Evolutionary conservation across 2,113 vertebrate species (phyloP).

Genomic region (Procapra przewalskii): DNA sequence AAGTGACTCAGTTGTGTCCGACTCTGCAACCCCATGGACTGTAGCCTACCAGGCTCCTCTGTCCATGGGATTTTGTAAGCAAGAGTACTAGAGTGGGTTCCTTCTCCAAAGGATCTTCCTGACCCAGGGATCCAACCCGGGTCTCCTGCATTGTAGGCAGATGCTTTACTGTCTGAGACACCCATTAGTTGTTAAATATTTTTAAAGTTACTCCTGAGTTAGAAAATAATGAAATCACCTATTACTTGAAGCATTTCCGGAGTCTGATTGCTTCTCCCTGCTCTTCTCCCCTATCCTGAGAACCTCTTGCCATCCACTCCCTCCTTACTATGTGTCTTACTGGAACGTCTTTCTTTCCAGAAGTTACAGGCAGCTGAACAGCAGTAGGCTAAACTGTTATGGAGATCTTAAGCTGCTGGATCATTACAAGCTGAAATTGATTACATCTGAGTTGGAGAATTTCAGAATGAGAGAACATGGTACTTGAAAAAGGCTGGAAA

Average conservation of each 20-base stretch:
- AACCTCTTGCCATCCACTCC: neutral
- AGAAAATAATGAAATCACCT: neutral
- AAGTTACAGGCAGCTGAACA: constrained; percentile 68
- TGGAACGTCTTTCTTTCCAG: neutral
- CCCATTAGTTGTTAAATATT: neutral
- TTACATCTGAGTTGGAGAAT: constrained; percentile 63
- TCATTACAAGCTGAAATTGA: constrained; percentile 73
- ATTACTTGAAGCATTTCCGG: neutral
- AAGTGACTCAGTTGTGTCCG: neutral
- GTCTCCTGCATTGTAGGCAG: neutral
- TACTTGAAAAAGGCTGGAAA: neutral
- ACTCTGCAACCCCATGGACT: neutral
- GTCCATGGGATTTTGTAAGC: neutral
- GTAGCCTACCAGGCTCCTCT: neutral
- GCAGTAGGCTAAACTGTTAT: constrained; percentile 59
- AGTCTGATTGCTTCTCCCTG: neutral
- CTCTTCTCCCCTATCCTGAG: neutral
- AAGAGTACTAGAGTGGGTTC: neutral
- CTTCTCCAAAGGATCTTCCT: neutral
- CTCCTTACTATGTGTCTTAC: neutral
- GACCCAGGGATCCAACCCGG: neutral
- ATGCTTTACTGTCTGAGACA: neutral
- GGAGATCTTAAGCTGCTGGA: constrained; percentile 68
- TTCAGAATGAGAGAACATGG: neutral
- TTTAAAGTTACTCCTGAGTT: neutral